Conservation (phyloP, 1,140 invertebrate genomes). For the Drosophila sturtevanti region DNA sequence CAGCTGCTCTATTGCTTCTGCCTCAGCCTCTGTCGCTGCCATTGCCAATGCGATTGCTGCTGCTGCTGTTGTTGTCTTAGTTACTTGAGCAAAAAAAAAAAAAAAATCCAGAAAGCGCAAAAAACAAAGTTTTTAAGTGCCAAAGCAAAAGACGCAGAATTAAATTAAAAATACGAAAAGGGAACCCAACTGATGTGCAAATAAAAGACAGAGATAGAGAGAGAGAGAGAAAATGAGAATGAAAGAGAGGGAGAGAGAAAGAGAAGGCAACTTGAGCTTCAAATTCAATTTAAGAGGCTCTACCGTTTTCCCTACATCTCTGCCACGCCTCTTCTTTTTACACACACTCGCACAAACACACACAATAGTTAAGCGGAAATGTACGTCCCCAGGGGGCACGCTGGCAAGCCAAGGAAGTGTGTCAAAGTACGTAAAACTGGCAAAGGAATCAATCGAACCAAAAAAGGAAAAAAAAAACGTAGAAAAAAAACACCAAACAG, state of each 20-base stretch:
- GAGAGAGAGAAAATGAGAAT: too few relatives aligned
- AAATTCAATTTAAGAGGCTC: conserved; percentile 66
- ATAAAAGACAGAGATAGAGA: conserved; percentile 26
- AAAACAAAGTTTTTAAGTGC: conserved; percentile 61
- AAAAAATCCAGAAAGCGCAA: not conserved
- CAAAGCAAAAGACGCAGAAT: conserved; percentile 57
- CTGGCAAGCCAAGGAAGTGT: conserved; percentile 49
- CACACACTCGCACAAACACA: conserved; percentile 4
- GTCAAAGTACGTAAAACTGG: conserved; percentile 64
- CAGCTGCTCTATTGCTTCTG: conserved; percentile 15
- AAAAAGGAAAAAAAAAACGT: conserved; percentile 1
- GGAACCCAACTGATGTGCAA: conserved; percentile 46
- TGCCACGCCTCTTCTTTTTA: too few relatives aligned
- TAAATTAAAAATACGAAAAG: conserved; percentile 62
- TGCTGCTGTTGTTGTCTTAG: conserved; percentile 29
- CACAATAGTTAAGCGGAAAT: conserved; percentile 78
- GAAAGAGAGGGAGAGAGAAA: not conserved
- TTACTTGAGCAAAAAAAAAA: conserved; percentile 43
- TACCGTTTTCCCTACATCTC: conserved; percentile 10
- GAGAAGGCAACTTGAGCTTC: conserved; percentile 26
- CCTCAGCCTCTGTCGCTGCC: not conserved
- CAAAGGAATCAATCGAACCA: conserved; percentile 55
- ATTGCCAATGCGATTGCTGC: not conserved
- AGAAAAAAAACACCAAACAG: conserved; percentile 62
- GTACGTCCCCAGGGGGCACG: conserved; percentile 65